Conservation (phyloP, 2,113 vertebrate species). For the Anhinga anhinga region DNA sequence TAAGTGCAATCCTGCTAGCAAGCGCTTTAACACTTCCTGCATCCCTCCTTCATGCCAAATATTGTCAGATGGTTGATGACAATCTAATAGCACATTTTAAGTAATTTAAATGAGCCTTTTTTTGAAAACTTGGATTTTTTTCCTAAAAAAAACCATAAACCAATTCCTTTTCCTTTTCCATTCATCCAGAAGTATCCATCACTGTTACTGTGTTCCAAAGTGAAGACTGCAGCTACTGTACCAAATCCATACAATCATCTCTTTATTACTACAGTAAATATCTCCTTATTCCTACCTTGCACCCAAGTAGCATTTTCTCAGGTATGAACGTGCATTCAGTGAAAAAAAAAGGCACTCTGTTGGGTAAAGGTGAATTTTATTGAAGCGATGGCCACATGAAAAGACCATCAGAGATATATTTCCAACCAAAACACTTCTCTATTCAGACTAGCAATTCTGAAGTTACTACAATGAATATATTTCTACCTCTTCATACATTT, state of each 20-base stretch:
- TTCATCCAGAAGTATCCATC: background rate
- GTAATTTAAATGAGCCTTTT: background rate
- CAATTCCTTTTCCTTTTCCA: background rate
- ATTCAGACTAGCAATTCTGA: background rate
- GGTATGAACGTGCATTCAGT: background rate
- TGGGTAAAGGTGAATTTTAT: conserved; percentile 46
- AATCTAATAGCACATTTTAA: background rate
- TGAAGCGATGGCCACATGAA: background rate
- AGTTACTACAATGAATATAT: conserved; percentile 1
- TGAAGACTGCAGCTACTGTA: background rate
- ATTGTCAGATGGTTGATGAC: background rate
- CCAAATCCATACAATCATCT: background rate
- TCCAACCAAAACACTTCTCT: background rate
- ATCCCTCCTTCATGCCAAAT: background rate
- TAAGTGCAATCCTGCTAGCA: background rate
- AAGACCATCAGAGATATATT: background rate
- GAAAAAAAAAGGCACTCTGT: background rate
- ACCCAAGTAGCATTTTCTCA: background rate
- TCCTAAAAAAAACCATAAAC: background rate
- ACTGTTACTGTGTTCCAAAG: background rate
- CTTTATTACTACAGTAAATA: background rate
- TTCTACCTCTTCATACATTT: conserved; percentile 17
- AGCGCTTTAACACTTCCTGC: background rate
- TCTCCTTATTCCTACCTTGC: background rate
- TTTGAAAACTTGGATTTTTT: background rate